Evolutionary conservation across 2,113 vertebrate species (phyloP), one percentile per base, ranked within the genome.

Genomic region (Istiophorus platypterus): DNA sequence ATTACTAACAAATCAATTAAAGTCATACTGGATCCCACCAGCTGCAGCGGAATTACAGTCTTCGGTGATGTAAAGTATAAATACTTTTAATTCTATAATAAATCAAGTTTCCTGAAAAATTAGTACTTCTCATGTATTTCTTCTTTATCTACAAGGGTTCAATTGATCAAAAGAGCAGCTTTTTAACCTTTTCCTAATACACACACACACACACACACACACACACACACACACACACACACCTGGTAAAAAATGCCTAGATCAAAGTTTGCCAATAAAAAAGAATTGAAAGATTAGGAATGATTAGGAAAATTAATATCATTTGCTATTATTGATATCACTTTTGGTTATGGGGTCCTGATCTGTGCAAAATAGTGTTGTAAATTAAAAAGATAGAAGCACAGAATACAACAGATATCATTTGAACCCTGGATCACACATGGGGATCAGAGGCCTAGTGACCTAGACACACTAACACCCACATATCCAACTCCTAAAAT

Each of bases 1-100:
- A 88, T 85, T 75, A 74, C 78, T 54, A 85, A 82, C 90, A 89
- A 82, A 89, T 89, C 84, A 88, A 82, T 87, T 80, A 56, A 29
- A 85, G 72, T 76, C 17, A 59, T 62, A 15, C 73, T 51, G 39
- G 64, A 85, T 83, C 78, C 72, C 77, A 84, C 77, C 79, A 87
- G 77, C 82, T 88, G 82, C 56, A 72, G 45, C 18, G 47, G 65
- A 78, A 64, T 34, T 75, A 76, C 54, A 34, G 51, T 31, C 18
- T 51, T 62, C 2, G 15, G 49, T 69, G 79, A 81, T 49, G 58
- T 47, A 41, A 56, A 74, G 42, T 76, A 34, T 20, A 76, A 67
- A 78, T 13, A 47, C 63, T 39, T 51, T 70, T 57, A 66, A 85
- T 57, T 76, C 18, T 66, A 62, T 34, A 56, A 77, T 72, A 63